A percentile compares a stretch with the other conserved stretches of the same genome.
Evolutionary conservation across 2,113 vertebrate genomes (phyloP).

Genomic region (Pipa parva): DNA sequence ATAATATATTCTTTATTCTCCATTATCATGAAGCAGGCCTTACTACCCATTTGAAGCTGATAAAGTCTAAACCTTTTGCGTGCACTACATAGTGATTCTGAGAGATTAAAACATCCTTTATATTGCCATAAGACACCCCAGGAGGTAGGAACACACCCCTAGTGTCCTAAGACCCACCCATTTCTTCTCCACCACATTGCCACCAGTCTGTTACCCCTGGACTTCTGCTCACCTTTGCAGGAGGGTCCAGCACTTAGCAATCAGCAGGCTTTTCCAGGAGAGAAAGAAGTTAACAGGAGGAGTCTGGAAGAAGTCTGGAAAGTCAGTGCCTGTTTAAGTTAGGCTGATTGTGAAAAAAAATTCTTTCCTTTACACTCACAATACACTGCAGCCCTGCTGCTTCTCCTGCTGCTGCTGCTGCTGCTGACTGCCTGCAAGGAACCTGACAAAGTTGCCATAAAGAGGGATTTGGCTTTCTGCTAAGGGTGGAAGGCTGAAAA

Average conservation of each 20-base stretch:
- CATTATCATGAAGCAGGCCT: too few relatives aligned
- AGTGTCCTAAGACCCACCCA: background rate
- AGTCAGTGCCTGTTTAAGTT: constrained; percentile 60
- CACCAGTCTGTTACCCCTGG: constrained; percentile 58
- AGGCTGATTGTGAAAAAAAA: constrained; percentile 56
- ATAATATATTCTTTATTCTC: too few relatives aligned
- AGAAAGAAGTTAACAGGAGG: constrained; percentile 61
- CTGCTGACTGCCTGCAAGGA: constrained; percentile 54
- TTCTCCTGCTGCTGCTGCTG: constrained; percentile 52
- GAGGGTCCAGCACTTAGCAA: constrained; percentile 61
- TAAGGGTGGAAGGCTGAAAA: constrained; percentile 48
- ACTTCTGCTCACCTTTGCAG: constrained; percentile 70
- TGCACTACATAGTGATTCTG: too few relatives aligned
- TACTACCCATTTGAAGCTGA: too few relatives aligned
- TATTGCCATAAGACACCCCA: constrained; percentile 37
- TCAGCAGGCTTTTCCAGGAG: constrained; percentile 62
- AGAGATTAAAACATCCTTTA: too few relatives aligned
- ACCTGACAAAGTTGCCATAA: constrained; percentile 58
- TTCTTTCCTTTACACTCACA: constrained; percentile 54
- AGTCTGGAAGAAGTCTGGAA: too few relatives aligned
- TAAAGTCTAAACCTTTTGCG: too few relatives aligned
- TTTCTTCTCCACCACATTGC: constrained; percentile 47
- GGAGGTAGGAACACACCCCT: constrained; percentile 21
- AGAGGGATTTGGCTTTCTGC: constrained; percentile 57
- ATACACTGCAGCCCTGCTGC: constrained; percentile 57